Percentiles rank a stretch among this genome's conserved stretches.
These are phyloP conservation scores for Polydrusus tereticollis DNA, from an alignment of 2,888 invertebrate species.

Conservation along the genomic window DNA sequence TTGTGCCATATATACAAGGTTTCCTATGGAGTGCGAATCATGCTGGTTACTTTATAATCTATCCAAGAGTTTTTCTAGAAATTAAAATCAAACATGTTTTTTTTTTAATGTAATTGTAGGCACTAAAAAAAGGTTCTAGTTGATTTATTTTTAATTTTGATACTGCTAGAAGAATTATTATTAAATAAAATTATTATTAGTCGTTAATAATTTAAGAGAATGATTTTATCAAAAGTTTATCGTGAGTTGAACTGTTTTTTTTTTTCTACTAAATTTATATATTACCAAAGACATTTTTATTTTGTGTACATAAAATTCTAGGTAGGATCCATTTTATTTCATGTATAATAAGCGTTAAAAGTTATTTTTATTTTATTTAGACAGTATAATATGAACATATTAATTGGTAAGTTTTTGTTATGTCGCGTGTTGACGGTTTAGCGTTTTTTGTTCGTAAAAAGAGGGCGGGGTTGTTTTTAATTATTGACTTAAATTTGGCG, in stretches of 20 bases:
- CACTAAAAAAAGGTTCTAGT: not conserved
- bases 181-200: not conserved
- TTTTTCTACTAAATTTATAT: conserved; percentile 20
- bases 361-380: conserved; percentile 9
- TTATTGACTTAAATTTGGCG: not conserved
- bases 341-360: not conserved
- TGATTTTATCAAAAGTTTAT: conserved; percentile 6
- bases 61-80: not conserved
- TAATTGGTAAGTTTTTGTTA: conserved; percentile 1
- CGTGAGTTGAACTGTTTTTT: not conserved
- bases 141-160: conserved; percentile 11
- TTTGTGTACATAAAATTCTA: conserved; percentile 14
- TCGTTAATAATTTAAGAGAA: conserved; percentile 5
- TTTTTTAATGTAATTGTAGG: not conserved
- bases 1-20: too few relatives aligned
- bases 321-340: conserved; percentile 1
- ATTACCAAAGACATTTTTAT: conserved; percentile 33
- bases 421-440: not conserved
- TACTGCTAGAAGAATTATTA: not conserved
- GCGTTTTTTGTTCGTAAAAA: not conserved
- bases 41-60: too few relatives aligned
- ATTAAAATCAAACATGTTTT: not conserved
- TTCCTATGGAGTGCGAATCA: too few relatives aligned
- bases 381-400: not conserved
- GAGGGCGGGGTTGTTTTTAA: not conserved